A percentile compares a stretch with the other conserved stretches of the same genome.
phyloP scores from a whole-genome alignment of 2,888 invertebrate genomes.

The Fragum fragum region DNA sequence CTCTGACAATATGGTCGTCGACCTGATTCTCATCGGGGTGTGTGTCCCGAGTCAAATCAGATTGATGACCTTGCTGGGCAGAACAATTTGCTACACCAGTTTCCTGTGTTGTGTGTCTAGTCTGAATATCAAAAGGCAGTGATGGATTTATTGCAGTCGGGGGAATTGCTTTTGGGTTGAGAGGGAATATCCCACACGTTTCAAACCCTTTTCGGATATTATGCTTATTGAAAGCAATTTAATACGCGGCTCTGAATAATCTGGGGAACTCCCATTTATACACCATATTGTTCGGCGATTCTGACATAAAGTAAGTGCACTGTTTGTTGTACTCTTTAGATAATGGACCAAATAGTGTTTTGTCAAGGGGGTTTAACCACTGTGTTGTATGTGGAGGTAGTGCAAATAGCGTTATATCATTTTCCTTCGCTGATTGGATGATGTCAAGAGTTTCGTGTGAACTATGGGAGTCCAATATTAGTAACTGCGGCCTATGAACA shows the following conservation, averaged over 20 bases:
- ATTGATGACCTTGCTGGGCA: not conserved
- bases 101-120: too few species aligned
- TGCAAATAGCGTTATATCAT: conserved; percentile 16
- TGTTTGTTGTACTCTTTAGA: conserved; percentile 31
- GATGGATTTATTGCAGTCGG: too few species aligned
- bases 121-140: too few species aligned
- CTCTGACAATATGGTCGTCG: not conserved
- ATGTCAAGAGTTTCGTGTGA: conserved; percentile 14
- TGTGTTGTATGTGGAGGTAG: too few species aligned
- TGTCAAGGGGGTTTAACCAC: conserved; percentile 4
- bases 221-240: conserved; percentile 18
- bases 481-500: conserved; percentile 9
- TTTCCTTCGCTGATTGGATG: conserved; percentile 14
- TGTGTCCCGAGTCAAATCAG: not conserved
- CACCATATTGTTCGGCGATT: conserved; percentile 30
- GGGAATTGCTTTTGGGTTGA: too few species aligned
- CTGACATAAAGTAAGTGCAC: conserved; percentile 33
- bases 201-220: conserved; percentile 37
- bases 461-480: too few species aligned
- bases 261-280: conserved; percentile 36
- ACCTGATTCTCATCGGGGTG: not conserved
- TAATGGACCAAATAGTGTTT: conserved; percentile 19
- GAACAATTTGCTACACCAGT: too few species aligned
- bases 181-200: conserved; percentile 29
- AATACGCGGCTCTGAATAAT: conserved; percentile 32